Base-by-base conservation (phyloP, 1,140 invertebrate genomes). In the Drosophila melanica region DNA sequence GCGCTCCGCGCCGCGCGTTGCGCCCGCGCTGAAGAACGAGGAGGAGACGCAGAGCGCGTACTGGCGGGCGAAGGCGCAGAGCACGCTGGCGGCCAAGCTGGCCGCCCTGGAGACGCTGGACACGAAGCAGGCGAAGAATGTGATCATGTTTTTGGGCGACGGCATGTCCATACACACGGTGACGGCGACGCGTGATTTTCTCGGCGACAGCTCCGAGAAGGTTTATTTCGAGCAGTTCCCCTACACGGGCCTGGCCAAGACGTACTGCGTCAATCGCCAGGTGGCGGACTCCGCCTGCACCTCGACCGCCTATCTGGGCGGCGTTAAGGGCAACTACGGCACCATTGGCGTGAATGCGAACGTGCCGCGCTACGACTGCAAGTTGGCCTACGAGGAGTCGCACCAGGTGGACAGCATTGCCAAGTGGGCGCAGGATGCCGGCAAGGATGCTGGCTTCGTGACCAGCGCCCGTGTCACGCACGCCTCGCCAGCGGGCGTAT, bases 391-490 rank as follows among this genome's bases (percentile, higher is more conserved):
- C 0, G 30, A 53, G 39, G 45, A 42, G 1, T 94, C 93, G 2
- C 94, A 90, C 42, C 77, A 55, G 93, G 42, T 95, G 94, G 6
- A 94, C 92, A 79, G 93, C 94, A 67, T 93, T 20, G 74, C 94
- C 2, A 92, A 94, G 51, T 96, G 95, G 96, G 95, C 96, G 0
- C 94, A 95, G 77, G 93, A 93, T 41, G 94, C 94, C 33, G 95
- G 95, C 11, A 96, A 96, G 90, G 93, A 93, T 18, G 95, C 95
- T 18, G 96, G 95, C 7, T 79, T 97, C 2, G 96, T 97, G 7
- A 97, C 96, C 2, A 97, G 94, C 0, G 95, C 96, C 0, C 92
- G 96, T 23, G 94, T 97, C 4, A 97, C 96, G 0, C 96, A 97
- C 80, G 96, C 96, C 1, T 95, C 96, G 0, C 96, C 96, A 0